Evolutionary conservation across 2,797 vertebrate genomes (phyloP).

Genomic region (Limosa lapponica): DNA sequence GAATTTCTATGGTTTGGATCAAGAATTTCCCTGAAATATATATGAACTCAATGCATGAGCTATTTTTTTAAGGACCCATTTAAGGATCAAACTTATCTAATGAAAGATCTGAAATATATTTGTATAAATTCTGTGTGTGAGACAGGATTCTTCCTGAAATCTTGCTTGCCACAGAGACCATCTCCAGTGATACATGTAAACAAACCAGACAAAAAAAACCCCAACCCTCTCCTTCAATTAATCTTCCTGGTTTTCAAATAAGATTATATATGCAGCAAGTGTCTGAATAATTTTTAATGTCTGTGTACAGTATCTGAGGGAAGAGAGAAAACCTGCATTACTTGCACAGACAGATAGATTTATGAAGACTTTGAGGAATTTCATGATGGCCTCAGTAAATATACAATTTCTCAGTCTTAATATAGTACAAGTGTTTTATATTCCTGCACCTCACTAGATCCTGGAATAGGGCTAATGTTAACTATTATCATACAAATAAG

Average conservation of each 20-base stretch:
- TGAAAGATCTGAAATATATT: neutral
- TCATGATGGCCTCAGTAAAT: neutral
- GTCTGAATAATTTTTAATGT: neutral
- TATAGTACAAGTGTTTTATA: neutral
- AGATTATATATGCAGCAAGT: neutral
- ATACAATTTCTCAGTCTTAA: neutral
- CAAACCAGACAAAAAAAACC: neutral
- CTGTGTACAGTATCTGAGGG: neutral
- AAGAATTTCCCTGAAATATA: neutral
- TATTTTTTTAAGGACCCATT: neutral
- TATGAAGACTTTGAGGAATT: neutral
- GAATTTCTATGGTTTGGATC: neutral
- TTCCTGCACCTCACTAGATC: neutral
- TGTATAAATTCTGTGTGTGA: neutral
- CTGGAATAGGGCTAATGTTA: constrained; percentile 1
- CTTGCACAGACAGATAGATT: neutral
- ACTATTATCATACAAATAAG: neutral
- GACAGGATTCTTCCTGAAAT: neutral
- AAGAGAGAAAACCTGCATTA: neutral
- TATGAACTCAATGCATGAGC: neutral
- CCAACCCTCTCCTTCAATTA: neutral
- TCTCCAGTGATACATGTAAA: neutral
- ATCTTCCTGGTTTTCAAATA: neutral
- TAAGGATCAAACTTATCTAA: neutral
- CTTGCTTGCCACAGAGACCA: neutral